Base-by-base conservation (phyloP, 2,113 vertebrate genomes). In the Semicossyphus pulcher region DNA sequence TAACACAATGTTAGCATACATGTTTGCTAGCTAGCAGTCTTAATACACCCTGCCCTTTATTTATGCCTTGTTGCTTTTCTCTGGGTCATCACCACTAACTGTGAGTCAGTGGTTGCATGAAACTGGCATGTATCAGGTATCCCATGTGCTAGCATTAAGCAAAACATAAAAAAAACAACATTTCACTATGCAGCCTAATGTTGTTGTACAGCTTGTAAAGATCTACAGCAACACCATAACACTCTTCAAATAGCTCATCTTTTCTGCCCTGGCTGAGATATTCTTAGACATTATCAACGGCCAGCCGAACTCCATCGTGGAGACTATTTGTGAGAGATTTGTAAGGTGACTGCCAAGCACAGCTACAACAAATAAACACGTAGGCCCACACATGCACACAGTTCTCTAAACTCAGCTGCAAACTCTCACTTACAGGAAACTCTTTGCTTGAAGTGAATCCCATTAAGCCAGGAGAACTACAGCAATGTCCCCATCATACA, bases 281-380 rank as follows among this genome's bases (percentile, higher is more conserved):
- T 71, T 70, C 36, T 64, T 49, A 71, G 47, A 25, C 2, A 7
- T 14, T 31, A 36, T 63, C 20, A 65, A n/a, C 44, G 54, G 45
- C 74, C 31, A 73, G 21, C 11, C 44, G 61, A 72, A 29, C 32
- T 74, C 29, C 7, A 29, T 53, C 23, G 54, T 2, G n/a, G 72
- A 58, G 45, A 36, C 20, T 62, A 49, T 76, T 65, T 64, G 21
- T 48, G 36, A 69, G n/a, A 51, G 34, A 48, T 47, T 52, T 36
- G 10, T 45, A 29, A 49, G 41, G 66, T 57, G 48, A 45, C 53
- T 67, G 67, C 61, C 64, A 74, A 78, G 28, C 32, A 31, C 20
- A 36, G 59, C 57, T 66, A 61, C 57, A 51, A 57, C 71, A 69
- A 70, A 78, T 53, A 73, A 54, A 65, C 63, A 64, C 10, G 4